Evolutionary conservation across 2,888 invertebrate species (phyloP).

Genomic region (Stegana nigrithorax): DNA sequence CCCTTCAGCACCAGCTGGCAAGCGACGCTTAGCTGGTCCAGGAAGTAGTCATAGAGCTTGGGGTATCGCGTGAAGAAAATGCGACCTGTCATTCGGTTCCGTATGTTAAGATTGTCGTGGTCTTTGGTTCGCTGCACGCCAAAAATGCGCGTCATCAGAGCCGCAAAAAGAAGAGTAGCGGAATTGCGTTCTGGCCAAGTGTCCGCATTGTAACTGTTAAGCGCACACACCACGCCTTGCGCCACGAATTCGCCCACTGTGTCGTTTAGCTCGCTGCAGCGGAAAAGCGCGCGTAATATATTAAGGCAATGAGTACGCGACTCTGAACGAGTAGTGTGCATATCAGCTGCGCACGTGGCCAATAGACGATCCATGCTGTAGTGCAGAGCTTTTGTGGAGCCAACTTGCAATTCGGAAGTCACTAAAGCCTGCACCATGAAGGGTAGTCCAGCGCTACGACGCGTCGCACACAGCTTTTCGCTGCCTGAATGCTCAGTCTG

Average conservation of each 20-base stretch:
- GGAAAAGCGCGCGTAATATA: slow-evolving; percentile 83
- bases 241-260: slow-evolving; percentile 77
- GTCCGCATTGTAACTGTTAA: slow-evolving; percentile 78
- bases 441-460: slow-evolving; percentile 94
- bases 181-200: slow-evolving; percentile 90
- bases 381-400: slow-evolving; percentile 72
- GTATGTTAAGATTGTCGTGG: slow-evolving; percentile 72
- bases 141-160: slow-evolving; percentile 86
- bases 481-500: slow-evolving; percentile 37
- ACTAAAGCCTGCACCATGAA: slow-evolving; percentile 87
- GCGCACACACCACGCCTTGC: slow-evolving; percentile 77
- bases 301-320: slow-evolving; percentile 85
- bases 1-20: slow-evolving; percentile 47
- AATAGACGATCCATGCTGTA: slow-evolving; percentile 73
- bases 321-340: slow-evolving; percentile 51
- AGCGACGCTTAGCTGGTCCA: slow-evolving; percentile 67
- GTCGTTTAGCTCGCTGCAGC: slow-evolving; percentile 82
- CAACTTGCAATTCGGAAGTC: slow-evolving; percentile 78
- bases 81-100: slow-evolving; percentile 80
- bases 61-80: slow-evolving; percentile 82
- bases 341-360: slow-evolving; percentile 45
- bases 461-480: slow-evolving; percentile 79
- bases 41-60: slow-evolving; percentile 71
- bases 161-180: slow-evolving; percentile 84
- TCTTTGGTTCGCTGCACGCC: slow-evolving; percentile 80